Base-by-base conservation (phyloP, 1,140 invertebrate species). In the Drosophila mauritiana region DNA sequence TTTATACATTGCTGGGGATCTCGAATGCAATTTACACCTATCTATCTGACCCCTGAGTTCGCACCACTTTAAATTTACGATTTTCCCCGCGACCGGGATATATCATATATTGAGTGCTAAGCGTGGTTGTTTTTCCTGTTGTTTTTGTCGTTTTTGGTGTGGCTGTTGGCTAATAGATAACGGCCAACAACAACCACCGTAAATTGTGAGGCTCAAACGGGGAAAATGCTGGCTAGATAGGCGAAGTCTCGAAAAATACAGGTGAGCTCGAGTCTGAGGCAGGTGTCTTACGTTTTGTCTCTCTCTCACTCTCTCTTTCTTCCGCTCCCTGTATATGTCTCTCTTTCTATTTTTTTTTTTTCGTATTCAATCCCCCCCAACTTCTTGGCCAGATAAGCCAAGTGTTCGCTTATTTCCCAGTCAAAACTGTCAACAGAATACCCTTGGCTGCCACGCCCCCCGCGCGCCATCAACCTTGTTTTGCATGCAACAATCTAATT, bases 401-500 rank as follows among this genome's bases (percentile, higher is more conserved):
- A 39, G 48, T 54, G 39, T 45, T 34, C 11, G 43, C 43, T 34
- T 57, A 57, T 48, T 25, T 56, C 27, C 31, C 52, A 56, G 27
- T 70, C 15, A 52, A 46, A 48, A 56, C 51, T 70, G 67, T 70
- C 67, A 70, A 46, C 51, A 17, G 15, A 69, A 45, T 78, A 69
- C 62, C 79, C 79, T 82, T 82, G 74, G 63, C 49, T 52, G 79
- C 22, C 13, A 13, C 20, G 6, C 57, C 20, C 27, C 36, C 36
- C 36, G 20, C 36, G 11, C 12, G 15, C 31, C 25, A 2, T 27
- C 13, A 48, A 36, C 20, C 15, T 12, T 36, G 45, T 31, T 25
- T 63, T 10, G 57, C 81, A 73, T 76, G 77, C 81, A 85, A 69
- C 55, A 63, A 67, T 85, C 73, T 85, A 85, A 86, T 85, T 90